Percentiles rank a stretch among this genome's conserved stretches.
Conservation (phyloP, 2,797 vertebrate genomes). For the Sus cebifrons region DNA sequence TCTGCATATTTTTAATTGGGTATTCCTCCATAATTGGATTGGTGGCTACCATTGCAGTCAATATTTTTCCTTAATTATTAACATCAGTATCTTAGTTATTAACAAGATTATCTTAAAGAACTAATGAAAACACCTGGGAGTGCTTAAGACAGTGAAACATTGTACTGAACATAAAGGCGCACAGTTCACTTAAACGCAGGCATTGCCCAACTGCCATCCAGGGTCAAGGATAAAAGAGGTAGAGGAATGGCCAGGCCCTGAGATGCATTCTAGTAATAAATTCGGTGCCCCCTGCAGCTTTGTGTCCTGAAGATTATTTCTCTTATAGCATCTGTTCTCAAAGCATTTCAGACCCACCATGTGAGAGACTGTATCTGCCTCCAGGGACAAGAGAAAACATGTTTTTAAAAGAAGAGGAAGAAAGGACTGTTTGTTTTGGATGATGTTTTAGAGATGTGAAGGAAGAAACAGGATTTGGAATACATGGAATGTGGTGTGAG, state of each 20-base stretch:
- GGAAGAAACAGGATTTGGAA: conserved; percentile 62
- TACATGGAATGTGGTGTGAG: conserved; percentile 35
- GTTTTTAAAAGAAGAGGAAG: conserved; percentile 72
- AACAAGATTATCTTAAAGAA: conserved; percentile 60
- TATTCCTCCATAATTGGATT: neutral
- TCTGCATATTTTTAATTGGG: neutral
- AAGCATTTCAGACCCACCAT: conserved; percentile 71
- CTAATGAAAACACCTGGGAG: conserved; percentile 74
- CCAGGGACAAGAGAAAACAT: conserved; percentile 62
- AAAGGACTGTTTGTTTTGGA: conserved; percentile 75
- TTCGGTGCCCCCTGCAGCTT: conserved; percentile 44
- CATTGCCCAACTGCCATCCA: conserved; percentile 28
- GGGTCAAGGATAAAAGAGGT: conserved; percentile 80
- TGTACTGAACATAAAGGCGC: conserved; percentile 73
- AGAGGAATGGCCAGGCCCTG: conserved; percentile 15
- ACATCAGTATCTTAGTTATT: conserved; percentile 60
- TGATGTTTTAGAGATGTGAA: conserved; percentile 54
- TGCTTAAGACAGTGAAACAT: conserved; percentile 73
- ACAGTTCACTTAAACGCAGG: conserved; percentile 62
- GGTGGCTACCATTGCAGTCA: neutral
- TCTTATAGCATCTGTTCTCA: conserved; percentile 74
- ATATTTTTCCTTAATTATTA: conserved; percentile 68
- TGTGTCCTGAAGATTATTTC: conserved; percentile 74
- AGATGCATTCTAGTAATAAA: conserved; percentile 67
- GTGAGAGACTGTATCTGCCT: conserved; percentile 60